Percentiles rank a stretch among this genome's conserved stretches.
phyloP scores from a whole-genome alignment of 2,797 vertebrate genomes.

The Muscicapa striata region DNA sequence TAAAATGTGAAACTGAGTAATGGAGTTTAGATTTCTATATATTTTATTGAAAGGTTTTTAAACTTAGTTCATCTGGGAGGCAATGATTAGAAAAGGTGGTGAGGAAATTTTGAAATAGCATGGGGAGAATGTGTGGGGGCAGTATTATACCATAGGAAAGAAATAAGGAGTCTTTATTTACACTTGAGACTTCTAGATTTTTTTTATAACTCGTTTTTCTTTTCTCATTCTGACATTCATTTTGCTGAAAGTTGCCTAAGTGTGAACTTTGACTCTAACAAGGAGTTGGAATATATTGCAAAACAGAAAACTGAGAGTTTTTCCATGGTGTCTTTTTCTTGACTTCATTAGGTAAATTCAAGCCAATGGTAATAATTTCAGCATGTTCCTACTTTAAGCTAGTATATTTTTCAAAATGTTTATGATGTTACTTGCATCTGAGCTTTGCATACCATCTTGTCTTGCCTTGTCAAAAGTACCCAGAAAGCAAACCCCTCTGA shows the following conservation, averaged over 20 bases:
- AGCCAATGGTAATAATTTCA: not conserved
- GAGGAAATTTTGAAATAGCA: not conserved
- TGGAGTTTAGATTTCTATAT: not conserved
- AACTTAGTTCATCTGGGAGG: not conserved
- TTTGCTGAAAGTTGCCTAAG: not conserved
- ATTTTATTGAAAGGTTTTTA: not conserved
- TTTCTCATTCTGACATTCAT: not conserved
- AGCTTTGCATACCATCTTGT: conserved; percentile 24
- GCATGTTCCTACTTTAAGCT: not conserved
- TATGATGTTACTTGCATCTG: not conserved
- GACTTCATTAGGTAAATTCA: not conserved
- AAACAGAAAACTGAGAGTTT: not conserved
- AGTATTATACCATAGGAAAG: conserved; percentile 7
- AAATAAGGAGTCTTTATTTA: not conserved
- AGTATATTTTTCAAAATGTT: not conserved
- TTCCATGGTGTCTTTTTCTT: not conserved
- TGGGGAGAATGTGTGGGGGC: not conserved
- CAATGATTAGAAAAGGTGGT: not conserved
- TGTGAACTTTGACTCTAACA: conserved; percentile 24
- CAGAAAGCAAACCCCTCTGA: conserved; percentile 62
- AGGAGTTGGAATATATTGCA: conserved; percentile 20
- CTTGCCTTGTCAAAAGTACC: conserved; percentile 65
- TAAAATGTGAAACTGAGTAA: not conserved
- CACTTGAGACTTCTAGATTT: not conserved
- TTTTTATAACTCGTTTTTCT: not conserved